Base-by-base conservation (phyloP, 92 coral and sea anemone species). In the Scolanthus callimorphus region DNA sequence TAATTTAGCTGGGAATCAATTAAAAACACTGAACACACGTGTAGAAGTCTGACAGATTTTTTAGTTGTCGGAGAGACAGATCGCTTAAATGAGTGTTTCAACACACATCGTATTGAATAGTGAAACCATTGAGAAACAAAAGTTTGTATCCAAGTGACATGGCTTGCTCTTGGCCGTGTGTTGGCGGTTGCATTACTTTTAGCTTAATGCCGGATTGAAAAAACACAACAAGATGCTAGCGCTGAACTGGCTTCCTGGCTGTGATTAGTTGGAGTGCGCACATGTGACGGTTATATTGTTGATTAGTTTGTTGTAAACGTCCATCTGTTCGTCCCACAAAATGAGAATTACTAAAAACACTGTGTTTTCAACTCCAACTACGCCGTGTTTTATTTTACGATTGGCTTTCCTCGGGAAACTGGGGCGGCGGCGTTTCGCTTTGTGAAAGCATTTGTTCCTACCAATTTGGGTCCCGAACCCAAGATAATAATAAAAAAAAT, bases 321-420 rank as follows among this genome's bases (percentile, higher is more conserved):
- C 71, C 95, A 83, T 87, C 95, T 87, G 95, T 70, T 48, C n/a
- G 62, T 17, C 61, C 79, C 82, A 70, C 77, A 60, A 77, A 87
- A 67, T 78, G 65, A 64, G 73, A 65, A 71, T 77, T 90, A 87
- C 80, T 74, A 87, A 41, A 63, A 44, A 64, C 62, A 60, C 65
- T 41, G 57, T 64, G 56, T 45, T 46, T 46, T 46, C 52, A 46
- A 9, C 23, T 46, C 22, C 53, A 47, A 65, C 53, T 68, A 71
- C 63, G 29, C 84, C 58, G 76, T 69, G 76, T 84, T 76, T 77
- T 82, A 76, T 76, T 82, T 82, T 77, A 82, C 88, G 77, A 57
- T 60, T 38, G 67, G 78, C 29, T 59, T 77, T 57, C 76, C 84
- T 63, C 63, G 62, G 84, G 63, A 70, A 56, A 65, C 69, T 59